Base-by-base conservation (phyloP, 2,797 vertebrate species). In the Thamnophis elegans region DNA sequence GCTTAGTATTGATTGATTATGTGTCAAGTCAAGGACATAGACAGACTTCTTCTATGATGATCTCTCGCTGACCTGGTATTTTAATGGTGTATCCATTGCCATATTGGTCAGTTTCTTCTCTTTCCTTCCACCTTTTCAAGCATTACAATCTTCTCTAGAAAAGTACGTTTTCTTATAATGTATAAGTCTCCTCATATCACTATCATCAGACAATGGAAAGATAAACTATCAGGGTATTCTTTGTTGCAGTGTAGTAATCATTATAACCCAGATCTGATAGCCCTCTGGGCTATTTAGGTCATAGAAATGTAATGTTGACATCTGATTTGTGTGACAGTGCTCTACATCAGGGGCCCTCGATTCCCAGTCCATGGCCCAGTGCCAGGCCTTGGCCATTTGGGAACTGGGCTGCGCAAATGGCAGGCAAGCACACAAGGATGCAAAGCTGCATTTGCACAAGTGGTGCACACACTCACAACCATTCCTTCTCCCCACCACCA, bases 1-100 rank as follows among this genome's bases (percentile, higher is more conserved):
- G 94, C 91, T 94, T 94, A 95, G 95, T 96, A 94, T 82, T 5
- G 20, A 47, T 47, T 47, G 20, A 47, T 82, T 82, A 82, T 4
- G 25, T 25, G 4, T 82, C 73, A 82, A 47, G 20, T 25, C 20
- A 25, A 82, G 42, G 42, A 42, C 42, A 78, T 42, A 78, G 73
- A 78, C 2, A 78, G 32, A 82, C 10, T 42, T 47, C 73, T 42
- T 82, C 36, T 4, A 47, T 47, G 47, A 47, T 47, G 47, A 47
- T 47, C 47, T 47, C 47, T 47, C 5, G 47, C 20, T 82, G 25
- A 25, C 36, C 16, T 78, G 32, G 32, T 78, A 10, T 82, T 82
- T 25, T 82, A 82, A 47, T 5, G 36, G 36, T 82, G 36, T 47
- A 25, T 47, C 20, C 20, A 47, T 82, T 47, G 20, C 36, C 36